Conservation (phyloP, 35 echinoderm and acorn worm species). For the Acanthaster planci region DNA sequence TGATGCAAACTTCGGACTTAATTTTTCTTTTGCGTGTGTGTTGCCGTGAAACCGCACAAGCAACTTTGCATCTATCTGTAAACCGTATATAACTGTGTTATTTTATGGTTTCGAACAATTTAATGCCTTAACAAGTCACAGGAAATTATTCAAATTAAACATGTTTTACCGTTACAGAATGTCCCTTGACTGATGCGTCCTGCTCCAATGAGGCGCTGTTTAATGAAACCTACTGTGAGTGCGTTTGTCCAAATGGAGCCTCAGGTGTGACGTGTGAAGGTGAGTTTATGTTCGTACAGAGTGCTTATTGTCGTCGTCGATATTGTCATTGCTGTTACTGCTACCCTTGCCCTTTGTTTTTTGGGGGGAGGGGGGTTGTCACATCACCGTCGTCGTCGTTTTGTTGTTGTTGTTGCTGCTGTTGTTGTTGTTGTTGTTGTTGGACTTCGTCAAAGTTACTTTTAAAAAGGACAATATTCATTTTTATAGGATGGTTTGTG, state of each 20-base stretch:
- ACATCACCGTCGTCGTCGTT: neutral
- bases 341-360: neutral
- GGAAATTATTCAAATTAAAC: too few relatives aligned
- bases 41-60: too few relatives aligned
- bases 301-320: neutral
- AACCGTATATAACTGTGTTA: too few relatives aligned
- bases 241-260: neutral
- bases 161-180: neutral
- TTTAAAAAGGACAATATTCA: neutral
- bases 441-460: neutral
- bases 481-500: neutral
- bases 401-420: neutral
- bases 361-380: neutral
- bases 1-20: too few relatives aligned
- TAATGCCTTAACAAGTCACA: too few relatives aligned
- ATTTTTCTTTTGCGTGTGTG: too few relatives aligned
- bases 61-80: too few relatives aligned
- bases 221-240: neutral
- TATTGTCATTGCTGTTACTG: neutral
- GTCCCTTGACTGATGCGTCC: neutral
- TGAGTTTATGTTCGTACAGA: neutral
- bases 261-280: neutral
- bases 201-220: neutral
- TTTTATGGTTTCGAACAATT: too few relatives aligned
- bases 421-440: neutral